phyloP scores from a whole-genome alignment of 2,888 invertebrate species.

The Melitaea athalia region DNA sequence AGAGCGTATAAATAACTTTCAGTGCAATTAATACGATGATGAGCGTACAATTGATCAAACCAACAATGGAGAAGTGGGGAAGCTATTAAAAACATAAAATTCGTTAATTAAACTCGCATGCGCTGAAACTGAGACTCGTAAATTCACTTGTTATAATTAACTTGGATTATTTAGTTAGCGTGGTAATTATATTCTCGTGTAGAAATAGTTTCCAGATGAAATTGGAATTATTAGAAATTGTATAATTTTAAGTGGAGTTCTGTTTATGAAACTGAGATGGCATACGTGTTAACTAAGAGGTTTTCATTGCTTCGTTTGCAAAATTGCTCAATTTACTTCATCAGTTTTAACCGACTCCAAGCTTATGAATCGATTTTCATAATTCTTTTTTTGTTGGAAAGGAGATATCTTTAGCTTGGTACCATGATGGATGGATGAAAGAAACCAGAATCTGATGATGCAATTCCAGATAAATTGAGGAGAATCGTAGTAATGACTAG shows the following conservation, averaged over 20 bases:
- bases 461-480: no score
- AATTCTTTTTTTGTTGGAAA: no score
- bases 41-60: slow-evolving; percentile 25
- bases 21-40: slow-evolving; percentile 25
- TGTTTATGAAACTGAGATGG: neutral
- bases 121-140: neutral
- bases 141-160: slow-evolving; percentile 26
- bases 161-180: slow-evolving; percentile 27
- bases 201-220: neutral
- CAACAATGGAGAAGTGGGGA: slow-evolving; percentile 19
- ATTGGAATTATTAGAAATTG: neutral
- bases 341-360: no score
- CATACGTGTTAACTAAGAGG: neutral
- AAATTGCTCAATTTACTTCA: no score
- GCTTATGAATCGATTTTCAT: no score
- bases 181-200: slow-evolving; percentile 18
- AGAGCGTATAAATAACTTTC: slow-evolving; percentile 11
- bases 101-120: slow-evolving; percentile 7
- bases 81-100: slow-evolving; percentile 29
- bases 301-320: no score
- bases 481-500: no score
- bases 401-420: no score
- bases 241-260: neutral
- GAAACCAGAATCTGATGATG: no score
- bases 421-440: no score